Base-by-base conservation (phyloP, 2,797 vertebrate species). In the Muscicapa comitata region DNA sequence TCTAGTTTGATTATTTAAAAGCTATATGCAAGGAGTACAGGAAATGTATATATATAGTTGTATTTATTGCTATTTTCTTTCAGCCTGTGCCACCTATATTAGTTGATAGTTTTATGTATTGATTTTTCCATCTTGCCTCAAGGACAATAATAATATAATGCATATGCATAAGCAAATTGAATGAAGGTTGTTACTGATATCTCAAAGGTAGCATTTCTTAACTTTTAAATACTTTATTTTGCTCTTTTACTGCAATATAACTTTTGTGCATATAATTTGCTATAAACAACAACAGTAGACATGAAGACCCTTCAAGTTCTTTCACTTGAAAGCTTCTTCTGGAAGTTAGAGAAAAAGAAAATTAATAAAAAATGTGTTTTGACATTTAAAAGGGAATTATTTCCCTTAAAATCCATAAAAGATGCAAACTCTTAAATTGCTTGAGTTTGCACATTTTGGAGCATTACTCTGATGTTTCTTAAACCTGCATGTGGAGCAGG, bases 371-470 rank as follows among this genome's bases (percentile, higher is more conserved):
- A 92, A 96, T 94, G 40, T 40, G 25, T 62, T 94, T 87, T 91
- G 94, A 95, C 81, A 75, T 93, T 92, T 86, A 48, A 92, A 96
- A 94, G 92, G 75, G 54, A 95, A 94, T 89, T 86, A 68, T 89
- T 91, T 93, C 24, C 75, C 73, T 93, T 77, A 72, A 92, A 95
- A 86, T 62, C 31, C 65, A 72, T 93, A 80, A 93, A 94, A 87
- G 48, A 85, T 93, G 38, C 67, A 94, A 67, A 85, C n/a, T 38
- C 20, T 48, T 58, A 81, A 86, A 92, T 83, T 91, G 61, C 29
- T 72, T 43, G 45, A 77, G 25, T 78, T 68, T 86, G 68, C 78
- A 72, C 38, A 43, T 89, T 94, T 92, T 86, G 62, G 35, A 92
- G 65, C 45, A 51, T 87, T 92, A 28, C 40, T 74, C 19, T 74